phyloP scores from a whole-genome alignment of 2,888 invertebrate species.

The Eupithecia dodoneata region DNA sequence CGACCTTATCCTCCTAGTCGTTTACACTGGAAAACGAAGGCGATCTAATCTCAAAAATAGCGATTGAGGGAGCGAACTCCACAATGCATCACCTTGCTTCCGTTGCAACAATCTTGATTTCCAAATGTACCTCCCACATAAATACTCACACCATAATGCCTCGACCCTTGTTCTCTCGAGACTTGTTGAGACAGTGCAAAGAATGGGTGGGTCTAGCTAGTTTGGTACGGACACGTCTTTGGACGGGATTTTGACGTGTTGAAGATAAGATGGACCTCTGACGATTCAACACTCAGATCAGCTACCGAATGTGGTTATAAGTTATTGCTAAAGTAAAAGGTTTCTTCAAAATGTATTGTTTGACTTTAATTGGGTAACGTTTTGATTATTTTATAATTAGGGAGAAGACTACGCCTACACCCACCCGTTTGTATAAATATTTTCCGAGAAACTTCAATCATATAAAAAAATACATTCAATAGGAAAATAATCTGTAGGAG shows the following conservation, averaged over 20 bases:
- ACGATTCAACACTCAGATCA: constrained; percentile 72
- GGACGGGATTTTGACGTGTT: constrained; percentile 62
- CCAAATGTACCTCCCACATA: constrained; percentile 79
- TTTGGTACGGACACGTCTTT: constrained; percentile 57
- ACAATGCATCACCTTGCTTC: constrained; percentile 82
- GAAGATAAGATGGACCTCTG: constrained; percentile 68
- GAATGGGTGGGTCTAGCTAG: constrained; percentile 50
- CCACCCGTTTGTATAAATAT: background rate
- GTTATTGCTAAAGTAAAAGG: background rate
- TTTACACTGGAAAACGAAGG: constrained; percentile 70
- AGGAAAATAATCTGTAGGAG: background rate
- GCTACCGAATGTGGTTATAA: constrained; percentile 61
- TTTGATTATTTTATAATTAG: background rate
- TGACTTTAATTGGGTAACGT: background rate
- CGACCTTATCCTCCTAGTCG: constrained; percentile 42
- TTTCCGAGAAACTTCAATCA: background rate
- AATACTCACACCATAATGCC: constrained; percentile 62
- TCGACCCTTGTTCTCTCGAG: constrained; percentile 53
- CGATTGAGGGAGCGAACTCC: constrained; percentile 72
- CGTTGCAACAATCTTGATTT: constrained; percentile 81
- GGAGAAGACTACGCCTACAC: background rate
- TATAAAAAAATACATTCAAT: background rate
- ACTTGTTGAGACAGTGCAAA: constrained; percentile 34
- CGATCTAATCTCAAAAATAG: constrained; percentile 74
- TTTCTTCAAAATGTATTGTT: background rate